Evolutionary conservation across 1,140 invertebrate species (phyloP).

Genomic region (Heliconius eleuchia): DNA sequence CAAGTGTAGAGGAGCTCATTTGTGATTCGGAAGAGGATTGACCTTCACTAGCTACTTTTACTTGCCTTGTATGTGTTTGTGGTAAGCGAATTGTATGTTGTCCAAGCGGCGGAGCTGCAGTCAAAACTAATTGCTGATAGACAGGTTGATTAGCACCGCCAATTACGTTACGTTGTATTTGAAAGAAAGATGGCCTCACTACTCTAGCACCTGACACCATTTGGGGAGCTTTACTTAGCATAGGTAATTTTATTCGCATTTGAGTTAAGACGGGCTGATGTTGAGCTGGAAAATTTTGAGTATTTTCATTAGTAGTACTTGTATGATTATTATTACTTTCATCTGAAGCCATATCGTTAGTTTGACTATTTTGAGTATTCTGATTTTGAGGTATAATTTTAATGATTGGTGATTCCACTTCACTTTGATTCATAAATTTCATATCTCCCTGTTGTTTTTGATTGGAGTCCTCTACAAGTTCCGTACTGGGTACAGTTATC

Average conservation of each 20-base stretch:
- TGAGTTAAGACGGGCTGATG: conserved; percentile 78
- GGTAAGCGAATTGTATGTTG: conserved; percentile 77
- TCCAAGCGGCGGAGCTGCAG: conserved; percentile 72
- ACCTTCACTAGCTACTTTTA: conserved; percentile 62
- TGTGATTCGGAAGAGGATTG: conserved; percentile 72
- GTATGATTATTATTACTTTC: conserved; percentile 60
- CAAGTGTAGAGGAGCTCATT: conserved; percentile 84
- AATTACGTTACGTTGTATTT: conserved; percentile 83
- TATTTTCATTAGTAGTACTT: conserved; percentile 49
- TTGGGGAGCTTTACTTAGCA: conserved; percentile 76
- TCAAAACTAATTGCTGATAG: conserved; percentile 77
- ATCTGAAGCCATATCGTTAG: conserved; percentile 54
- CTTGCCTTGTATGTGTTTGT: conserved; percentile 58
- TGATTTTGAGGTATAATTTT: conserved; percentile 75
- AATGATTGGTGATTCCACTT: conserved; percentile 73
- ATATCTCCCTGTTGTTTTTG: conserved; percentile 61
- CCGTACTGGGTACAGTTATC: conserved; percentile 80
- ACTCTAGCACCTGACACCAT: conserved; percentile 79
- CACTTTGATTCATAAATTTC: conserved; percentile 53
- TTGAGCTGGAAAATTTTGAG: conserved; percentile 47
- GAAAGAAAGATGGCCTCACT: conserved; percentile 82
- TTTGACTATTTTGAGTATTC: conserved; percentile 42
- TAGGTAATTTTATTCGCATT: conserved; percentile 80
- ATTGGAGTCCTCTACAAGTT: conserved; percentile 66
- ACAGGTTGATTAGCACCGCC: conserved; percentile 77